Percentiles rank a stretch among this genome's conserved stretches.
Conservation (phyloP, 1,140 invertebrate species). For the Drosophila lacteicornis region DNA sequence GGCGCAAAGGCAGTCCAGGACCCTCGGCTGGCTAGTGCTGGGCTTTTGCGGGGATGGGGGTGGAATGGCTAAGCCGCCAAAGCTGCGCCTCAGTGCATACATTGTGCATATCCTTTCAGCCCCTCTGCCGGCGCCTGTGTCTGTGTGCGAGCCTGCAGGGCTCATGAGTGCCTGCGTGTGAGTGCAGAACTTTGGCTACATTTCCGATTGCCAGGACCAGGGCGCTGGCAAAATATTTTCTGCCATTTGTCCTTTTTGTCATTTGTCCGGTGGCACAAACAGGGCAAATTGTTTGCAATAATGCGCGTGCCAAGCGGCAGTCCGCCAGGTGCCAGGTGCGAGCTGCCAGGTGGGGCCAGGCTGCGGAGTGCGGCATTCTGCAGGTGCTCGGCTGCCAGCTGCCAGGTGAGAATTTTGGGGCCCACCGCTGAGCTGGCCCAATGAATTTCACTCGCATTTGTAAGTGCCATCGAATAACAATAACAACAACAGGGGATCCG, state of each 20-base stretch:
- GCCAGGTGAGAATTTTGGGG: constrained; percentile 29
- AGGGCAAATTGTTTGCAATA: constrained; percentile 81
- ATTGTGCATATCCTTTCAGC: constrained; percentile 41
- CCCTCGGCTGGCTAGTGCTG: constrained; percentile 17
- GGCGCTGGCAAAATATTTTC: constrained; percentile 44
- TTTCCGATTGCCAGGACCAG: constrained; percentile 70
- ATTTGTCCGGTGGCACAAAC: constrained; percentile 76
- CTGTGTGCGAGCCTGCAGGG: constrained; percentile 23
- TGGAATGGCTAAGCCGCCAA: constrained; percentile 39
- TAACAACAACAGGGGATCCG: constrained; percentile 22
- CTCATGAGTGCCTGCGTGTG: constrained; percentile 39
- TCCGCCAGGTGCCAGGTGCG: constrained; percentile 32
- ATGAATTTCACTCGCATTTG: constrained; percentile 71
- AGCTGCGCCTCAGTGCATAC: constrained; percentile 66
- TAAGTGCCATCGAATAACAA: constrained; percentile 52
- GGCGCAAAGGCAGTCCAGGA: constrained; percentile 61
- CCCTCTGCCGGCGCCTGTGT: background rate
- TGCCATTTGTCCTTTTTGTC: constrained; percentile 61
- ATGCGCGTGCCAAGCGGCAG: constrained; percentile 69
- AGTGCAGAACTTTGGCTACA: constrained; percentile 76
- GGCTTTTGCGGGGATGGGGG: background rate
- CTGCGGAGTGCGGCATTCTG: constrained; percentile 14
- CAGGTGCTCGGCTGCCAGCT: constrained; percentile 16
- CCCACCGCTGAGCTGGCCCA: constrained; percentile 39
- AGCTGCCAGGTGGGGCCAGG: constrained; percentile 5